Evolutionary conservation across 2,888 invertebrate genomes (phyloP).

Genomic region (Drosophila pseudotakahashii): DNA sequence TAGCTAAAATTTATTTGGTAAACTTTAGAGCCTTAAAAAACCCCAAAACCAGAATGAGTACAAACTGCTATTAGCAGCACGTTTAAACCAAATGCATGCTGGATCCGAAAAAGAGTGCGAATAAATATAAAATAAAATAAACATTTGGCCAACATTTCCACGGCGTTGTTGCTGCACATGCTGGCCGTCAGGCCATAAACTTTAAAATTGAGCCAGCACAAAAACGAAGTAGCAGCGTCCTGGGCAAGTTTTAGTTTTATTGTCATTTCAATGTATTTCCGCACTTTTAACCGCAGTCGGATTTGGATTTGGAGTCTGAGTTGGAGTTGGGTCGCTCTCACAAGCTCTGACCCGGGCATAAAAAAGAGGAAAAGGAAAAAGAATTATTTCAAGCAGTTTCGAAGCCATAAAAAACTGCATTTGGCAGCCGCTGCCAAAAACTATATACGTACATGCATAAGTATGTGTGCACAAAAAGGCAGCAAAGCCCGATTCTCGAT

Average conservation of each 20-base stretch:
- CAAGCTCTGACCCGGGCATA: conserved; percentile 56
- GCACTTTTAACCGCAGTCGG: conserved; percentile 79
- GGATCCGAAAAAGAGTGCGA: conserved; percentile 25
- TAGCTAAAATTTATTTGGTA: not conserved
- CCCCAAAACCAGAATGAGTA: conserved; percentile 11
- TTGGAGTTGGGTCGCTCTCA: conserved; percentile 24
- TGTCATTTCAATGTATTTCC: conserved; percentile 81
- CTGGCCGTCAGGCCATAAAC: conserved; percentile 65
- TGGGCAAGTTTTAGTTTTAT: conserved; percentile 75
- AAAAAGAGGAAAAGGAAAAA: conserved; percentile 51
- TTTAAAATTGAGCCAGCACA: conserved; percentile 64
- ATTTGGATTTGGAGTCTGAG: conserved; percentile 39
- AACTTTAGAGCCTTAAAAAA: conserved; percentile 8
- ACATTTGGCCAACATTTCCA: conserved; percentile 66
- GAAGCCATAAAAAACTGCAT: conserved; percentile 79
- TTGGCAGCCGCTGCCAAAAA: conserved; percentile 75
- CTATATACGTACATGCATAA: conserved; percentile 33
- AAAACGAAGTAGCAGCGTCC: conserved; percentile 46
- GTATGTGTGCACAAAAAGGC: not conserved
- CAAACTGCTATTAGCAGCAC: conserved; percentile 59
- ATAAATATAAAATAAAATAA: conserved; percentile 58
- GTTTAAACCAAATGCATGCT: conserved; percentile 53
- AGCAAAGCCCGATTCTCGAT: conserved; percentile 18
- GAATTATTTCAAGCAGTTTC: conserved; percentile 75
- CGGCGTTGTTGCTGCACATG: conserved; percentile 61